Base-by-base conservation (phyloP, 2,797 vertebrate species). In the Agapornis canus region DNA sequence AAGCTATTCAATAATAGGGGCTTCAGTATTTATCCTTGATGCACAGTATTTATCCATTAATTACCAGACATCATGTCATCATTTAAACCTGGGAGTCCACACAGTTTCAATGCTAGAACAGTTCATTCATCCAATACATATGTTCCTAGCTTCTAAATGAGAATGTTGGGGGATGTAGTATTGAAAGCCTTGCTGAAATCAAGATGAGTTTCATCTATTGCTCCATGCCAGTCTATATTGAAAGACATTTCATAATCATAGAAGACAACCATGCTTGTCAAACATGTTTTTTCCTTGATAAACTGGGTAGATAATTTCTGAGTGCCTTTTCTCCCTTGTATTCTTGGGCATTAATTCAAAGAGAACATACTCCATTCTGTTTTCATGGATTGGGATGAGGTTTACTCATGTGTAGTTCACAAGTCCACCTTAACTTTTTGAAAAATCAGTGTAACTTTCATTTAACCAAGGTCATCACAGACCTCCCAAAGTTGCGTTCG, bases 321-420 rank as follows among this genome's bases (percentile, higher is more conserved):
- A 47, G 12, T 57, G 22, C 6, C 21, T 73, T 77, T 81, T 25
- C 19, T 68, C 11, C 5, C 21, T 56, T 0, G 0, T 49, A 20
- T 42, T 9, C 2, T 61, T 54, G 25, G 16, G 63, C 82, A 66
- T 63, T 20, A 82, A 49, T 83, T 63, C 3, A 43, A 73, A 60
- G 12, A 42, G 4, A 16, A 75, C 26, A 68, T 4, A 42, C 2
- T 17, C 10, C 1, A 1, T n/a, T 20, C 16, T 60, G 20, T 81
- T 69, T 76, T 3, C 21, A 13, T 23, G 21, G 37, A 54, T 27
- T 49, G 35, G 5, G 25, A 21, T 40, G 42, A 59, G 8, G 7
- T 65, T 75, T 40, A 79, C 18, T 4, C 23, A 52, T 13, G 26
- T 25, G 4, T n/a, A 37, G 10, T 60, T 54, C 25, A 5, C 8